Evolutionary conservation across 2,113 vertebrate genomes (phyloP), one percentile per base, ranked within the genome.

Genomic region (Dromas ardeola): DNA sequence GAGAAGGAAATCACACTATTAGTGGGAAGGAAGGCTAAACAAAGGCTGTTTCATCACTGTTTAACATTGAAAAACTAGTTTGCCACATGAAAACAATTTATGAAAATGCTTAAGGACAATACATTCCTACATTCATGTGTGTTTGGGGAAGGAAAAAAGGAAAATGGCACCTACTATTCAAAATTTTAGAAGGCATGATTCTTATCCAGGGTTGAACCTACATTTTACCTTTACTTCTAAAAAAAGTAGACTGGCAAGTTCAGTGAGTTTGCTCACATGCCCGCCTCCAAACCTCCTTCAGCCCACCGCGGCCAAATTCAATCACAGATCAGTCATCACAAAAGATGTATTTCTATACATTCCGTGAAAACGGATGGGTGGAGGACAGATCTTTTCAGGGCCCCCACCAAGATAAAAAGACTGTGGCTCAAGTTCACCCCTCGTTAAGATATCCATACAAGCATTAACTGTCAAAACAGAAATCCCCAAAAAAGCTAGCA

Each of bases 21-120:
- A 79, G 79, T 90, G 97, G 93, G 93, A 94, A 88, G 81, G 71
- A 62, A 96, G 49, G 56, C 76, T 74, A 93, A 96, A 93, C 85
- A 96, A 96, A 96, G 74, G 81, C 86, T 69, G 67, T 67, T 78
- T 88, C 85, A 95, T 66, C 59, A 79, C 53, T 72, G 58, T 58
- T 62, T 19, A 87, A 85, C 73, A 95, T 74, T 52, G 94, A 91
- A 92, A 91, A 95, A 87, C 79, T 80, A 80, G 61, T 63, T 87
- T 69, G 73, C 86, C 61, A 84, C 43, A 56, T 82, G 84, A 95
- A 97, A 95, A 96, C 43, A 3, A 49, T 49, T 92, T 36, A 93
- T 78, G 50, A 87, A 78, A 42, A 73, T 36, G 53, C 86, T 77
- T 47, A 88, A 89, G 66, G 73, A 94, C 53, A 43, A 63, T 45